A percentile compares a stretch with the other conserved stretches of the same genome.
Evolutionary conservation across 1,140 invertebrate genomes (phyloP).

Genomic region (Dendrolimus kikuchii): DNA sequence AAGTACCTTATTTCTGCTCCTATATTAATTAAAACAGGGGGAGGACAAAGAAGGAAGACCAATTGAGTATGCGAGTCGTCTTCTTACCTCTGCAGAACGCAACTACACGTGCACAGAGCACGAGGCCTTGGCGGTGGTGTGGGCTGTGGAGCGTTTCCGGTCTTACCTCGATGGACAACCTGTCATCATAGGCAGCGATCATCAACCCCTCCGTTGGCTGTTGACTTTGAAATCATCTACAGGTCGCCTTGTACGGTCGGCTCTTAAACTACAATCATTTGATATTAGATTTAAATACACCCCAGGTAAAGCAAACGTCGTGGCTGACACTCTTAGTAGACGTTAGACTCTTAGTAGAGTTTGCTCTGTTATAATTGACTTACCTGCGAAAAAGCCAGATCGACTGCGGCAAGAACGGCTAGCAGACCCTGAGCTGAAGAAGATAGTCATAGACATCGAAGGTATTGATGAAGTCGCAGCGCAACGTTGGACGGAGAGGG

Average conservation of each 20-base stretch:
- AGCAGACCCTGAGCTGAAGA: conserved; percentile 8
- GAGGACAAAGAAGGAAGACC: too few relatives aligned
- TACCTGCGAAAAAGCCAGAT: conserved; percentile 5
- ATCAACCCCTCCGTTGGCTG: conserved; percentile 66
- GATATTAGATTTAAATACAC: conserved; percentile 28
- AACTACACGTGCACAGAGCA: conserved; percentile 39
- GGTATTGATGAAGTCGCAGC: conserved; percentile 1
- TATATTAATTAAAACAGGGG: too few relatives aligned
- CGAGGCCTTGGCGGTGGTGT: conserved; percentile 65
- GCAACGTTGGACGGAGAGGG: conserved; percentile 1
- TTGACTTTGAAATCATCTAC: conserved; percentile 47
- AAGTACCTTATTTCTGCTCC: background rate
- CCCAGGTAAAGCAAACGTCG: conserved; percentile 24
- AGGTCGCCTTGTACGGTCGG: conserved; percentile 53
- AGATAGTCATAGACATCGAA: conserved; percentile 10
- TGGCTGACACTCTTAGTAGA: conserved; percentile 23
- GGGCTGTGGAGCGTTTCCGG: conserved; percentile 52
- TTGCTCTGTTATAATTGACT: conserved; percentile 5
- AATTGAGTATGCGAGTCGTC: too few relatives aligned
- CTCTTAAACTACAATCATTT: conserved; percentile 51
- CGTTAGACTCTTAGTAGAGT: conserved; percentile 8
- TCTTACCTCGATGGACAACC: conserved; percentile 36
- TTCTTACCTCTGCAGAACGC: too few relatives aligned
- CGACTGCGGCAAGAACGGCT: conserved; percentile 11
- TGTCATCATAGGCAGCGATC: conserved; percentile 33